Percentiles rank a stretch among this genome's conserved stretches.
These are phyloP conservation scores for Oophaga sylvatica DNA, from an alignment of 2,797 vertebrate genomes.

Conservation along the genomic window DNA sequence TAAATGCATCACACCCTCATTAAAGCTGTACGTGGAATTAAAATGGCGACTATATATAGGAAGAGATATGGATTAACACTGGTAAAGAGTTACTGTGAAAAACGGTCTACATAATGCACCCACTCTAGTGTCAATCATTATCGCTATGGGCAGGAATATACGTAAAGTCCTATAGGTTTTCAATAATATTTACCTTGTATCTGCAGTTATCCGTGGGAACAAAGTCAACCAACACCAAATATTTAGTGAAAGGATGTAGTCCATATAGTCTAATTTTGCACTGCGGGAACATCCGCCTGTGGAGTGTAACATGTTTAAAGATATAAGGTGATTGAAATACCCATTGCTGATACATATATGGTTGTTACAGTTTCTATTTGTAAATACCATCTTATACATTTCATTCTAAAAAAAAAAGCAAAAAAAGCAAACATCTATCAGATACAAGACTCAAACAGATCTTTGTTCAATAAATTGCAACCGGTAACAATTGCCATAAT, in stretches of 20 bases:
- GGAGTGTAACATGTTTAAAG: constrained; percentile 41
- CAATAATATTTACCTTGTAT: constrained; percentile 82
- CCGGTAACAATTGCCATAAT: too few relatives aligned
- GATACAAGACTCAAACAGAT: too few relatives aligned
- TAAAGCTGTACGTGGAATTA: not conserved
- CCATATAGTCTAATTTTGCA: constrained; percentile 87
- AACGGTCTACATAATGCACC: not conserved
- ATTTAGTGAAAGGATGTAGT: constrained; percentile 87
- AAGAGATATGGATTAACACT: not conserved
- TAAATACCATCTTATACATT: too few relatives aligned
- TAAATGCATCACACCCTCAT: not conserved
- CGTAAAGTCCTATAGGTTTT: not conserved
- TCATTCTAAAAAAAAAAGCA: too few relatives aligned
- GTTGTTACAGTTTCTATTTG: too few relatives aligned
- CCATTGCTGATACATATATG: not conserved
- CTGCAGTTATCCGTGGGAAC: constrained; percentile 87
- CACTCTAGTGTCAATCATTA: not conserved
- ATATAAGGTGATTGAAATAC: not conserved
- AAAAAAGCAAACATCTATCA: too few relatives aligned
- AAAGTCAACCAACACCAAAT: constrained; percentile 91
- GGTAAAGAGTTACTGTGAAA: not conserved
- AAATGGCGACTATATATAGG: not conserved
- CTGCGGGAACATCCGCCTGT: constrained; percentile 92
- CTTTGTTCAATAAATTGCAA: too few relatives aligned
- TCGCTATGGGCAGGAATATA: too few relatives aligned